Evolutionary conservation across 1,140 invertebrate species (phyloP).

Genomic region (Harlomillsia oculata): DNA sequence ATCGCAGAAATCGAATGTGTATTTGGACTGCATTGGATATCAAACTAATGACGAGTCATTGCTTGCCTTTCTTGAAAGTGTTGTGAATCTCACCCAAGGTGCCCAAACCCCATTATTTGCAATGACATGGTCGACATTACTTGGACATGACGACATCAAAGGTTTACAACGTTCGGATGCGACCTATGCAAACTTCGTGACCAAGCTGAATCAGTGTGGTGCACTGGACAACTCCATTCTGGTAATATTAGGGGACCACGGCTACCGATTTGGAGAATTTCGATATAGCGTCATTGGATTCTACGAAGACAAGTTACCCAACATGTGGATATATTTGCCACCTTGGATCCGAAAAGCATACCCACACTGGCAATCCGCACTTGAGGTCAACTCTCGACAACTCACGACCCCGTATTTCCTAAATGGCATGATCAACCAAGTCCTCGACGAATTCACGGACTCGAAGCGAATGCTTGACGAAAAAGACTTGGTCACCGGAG

Average conservation of each 20-base stretch:
- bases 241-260: not conserved
- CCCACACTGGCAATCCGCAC: not conserved
- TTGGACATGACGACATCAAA: slow-evolving; percentile 1
- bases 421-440: too few species aligned
- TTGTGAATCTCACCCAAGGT: not conserved
- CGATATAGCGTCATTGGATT: slow-evolving; percentile 1
- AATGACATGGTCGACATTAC: not conserved
- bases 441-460: too few species aligned
- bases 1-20: too few species aligned
- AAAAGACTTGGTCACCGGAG: too few species aligned
- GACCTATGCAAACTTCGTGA: not conserved
- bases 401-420: too few species aligned
- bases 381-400: not conserved
- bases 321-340: slow-evolving; percentile 1
- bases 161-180: not conserved
- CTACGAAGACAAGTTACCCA: slow-evolving; percentile 16
- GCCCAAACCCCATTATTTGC: not conserved
- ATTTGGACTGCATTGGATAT: not conserved
- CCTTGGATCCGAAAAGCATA: not conserved
- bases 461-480: too few species aligned
- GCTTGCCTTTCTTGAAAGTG: not conserved
- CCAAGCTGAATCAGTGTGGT: not conserved
- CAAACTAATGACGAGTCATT: not conserved
- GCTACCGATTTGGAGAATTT: not conserved
- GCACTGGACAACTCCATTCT: not conserved